Evolutionary conservation across 1,140 invertebrate genomes (phyloP).

Genomic region (Euura saliciscinereae): DNA sequence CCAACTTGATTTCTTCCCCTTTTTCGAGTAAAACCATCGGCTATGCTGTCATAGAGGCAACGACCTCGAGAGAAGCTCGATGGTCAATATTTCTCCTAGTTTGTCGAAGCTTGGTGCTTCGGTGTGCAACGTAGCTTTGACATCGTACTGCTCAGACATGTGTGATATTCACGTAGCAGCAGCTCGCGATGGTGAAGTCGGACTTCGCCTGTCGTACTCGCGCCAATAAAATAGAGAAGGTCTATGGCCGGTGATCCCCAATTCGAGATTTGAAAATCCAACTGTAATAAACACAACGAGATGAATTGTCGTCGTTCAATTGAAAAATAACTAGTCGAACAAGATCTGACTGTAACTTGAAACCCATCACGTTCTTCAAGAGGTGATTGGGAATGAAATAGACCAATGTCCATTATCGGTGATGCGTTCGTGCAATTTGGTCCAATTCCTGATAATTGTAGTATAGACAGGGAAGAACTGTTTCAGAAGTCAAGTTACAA

Average conservation of each 20-base stretch:
- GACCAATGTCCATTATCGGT: no score
- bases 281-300: not conserved
- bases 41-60: not conserved
- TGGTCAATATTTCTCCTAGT: not conserved
- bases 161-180: not conserved
- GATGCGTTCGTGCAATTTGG: no score
- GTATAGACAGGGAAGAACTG: no score
- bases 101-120: not conserved
- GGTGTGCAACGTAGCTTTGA: not conserved
- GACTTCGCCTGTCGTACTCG: constrained; percentile 18
- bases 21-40: constrained; percentile 9
- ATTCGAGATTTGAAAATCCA: constrained; percentile 48
- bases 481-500: no score
- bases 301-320: no score
- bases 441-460: no score
- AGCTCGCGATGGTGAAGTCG: not conserved
- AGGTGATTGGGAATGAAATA: no score
- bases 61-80: not conserved
- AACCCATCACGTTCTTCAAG: no score
- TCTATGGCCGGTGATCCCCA: constrained; percentile 41
- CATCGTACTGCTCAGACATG: not conserved
- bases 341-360: no score
- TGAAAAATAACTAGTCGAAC: no score
- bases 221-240: constrained; percentile 41
- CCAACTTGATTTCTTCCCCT: not conserved